Conservation (phyloP, 2,888 invertebrate genomes). For the Bursaphelenchus okinawaensis region DNA sequence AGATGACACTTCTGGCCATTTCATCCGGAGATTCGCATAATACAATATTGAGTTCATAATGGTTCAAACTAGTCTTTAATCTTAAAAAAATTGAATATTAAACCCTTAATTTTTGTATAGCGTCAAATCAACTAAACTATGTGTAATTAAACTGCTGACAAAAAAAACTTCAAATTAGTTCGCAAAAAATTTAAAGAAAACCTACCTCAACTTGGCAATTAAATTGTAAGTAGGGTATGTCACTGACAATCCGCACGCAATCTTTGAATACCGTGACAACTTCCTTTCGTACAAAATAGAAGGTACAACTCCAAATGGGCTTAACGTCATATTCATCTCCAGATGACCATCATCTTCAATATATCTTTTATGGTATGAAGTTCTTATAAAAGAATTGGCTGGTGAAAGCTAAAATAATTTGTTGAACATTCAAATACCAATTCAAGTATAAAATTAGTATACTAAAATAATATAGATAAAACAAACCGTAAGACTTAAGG, state of each 20-base stretch:
- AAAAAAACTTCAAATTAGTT: no score
- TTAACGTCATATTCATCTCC: constrained; percentile 21
- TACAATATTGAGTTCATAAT: constrained; percentile 50
- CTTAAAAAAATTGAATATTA: constrained; percentile 22
- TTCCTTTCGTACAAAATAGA: constrained; percentile 43
- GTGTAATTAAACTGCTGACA: no score
- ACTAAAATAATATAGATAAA: neutral
- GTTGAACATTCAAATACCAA: neutral
- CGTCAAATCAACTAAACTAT: no score
- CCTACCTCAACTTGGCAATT: constrained; percentile 44
- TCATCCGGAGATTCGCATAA: constrained; percentile 54
- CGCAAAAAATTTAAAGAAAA: neutral
- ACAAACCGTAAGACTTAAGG: constrained; percentile 44
- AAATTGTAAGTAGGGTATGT: constrained; percentile 46
- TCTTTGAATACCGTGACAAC: constrained; percentile 43
- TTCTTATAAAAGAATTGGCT: constrained; percentile 39
- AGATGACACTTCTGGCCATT: constrained; percentile 40
- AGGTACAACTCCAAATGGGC: constrained; percentile 35
- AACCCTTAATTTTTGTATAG: neutral
- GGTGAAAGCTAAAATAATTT: constrained; percentile 39
- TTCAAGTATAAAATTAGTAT: constrained; percentile 5
- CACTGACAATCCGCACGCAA: constrained; percentile 40
- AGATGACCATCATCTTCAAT: constrained; percentile 33
- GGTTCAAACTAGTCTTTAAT: constrained; percentile 39
- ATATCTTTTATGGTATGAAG: constrained; percentile 40